Percentiles rank a stretch among this genome's conserved stretches.
phyloP scores from a whole-genome alignment of 2,113 vertebrate genomes.

The Bettongia penicillata region DNA sequence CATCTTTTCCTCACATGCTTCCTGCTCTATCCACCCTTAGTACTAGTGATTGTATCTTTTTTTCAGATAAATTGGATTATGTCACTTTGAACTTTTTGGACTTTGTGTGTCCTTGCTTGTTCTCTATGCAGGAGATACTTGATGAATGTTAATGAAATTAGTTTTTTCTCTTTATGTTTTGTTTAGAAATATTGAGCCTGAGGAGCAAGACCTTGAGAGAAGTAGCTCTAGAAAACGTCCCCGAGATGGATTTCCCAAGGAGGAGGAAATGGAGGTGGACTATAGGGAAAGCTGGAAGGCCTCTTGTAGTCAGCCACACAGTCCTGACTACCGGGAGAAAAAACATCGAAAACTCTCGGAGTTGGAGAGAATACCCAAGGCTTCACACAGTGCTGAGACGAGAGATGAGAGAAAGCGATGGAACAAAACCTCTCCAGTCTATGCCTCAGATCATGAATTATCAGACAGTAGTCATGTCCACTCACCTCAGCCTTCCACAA shows the following conservation, averaged over 20 bases:
- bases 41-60: background rate
- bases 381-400: slow-evolving; percentile 63
- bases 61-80: background rate
- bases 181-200: slow-evolving; percentile 82
- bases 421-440: slow-evolving; percentile 80
- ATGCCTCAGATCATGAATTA: slow-evolving; percentile 85
- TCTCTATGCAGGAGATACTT: background rate
- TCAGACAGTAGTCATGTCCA: slow-evolving; percentile 85
- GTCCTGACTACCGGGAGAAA: slow-evolving; percentile 81
- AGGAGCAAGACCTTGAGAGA: slow-evolving; percentile 83
- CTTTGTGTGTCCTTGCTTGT: background rate
- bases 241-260: slow-evolving; percentile 85
- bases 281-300: slow-evolving; percentile 86
- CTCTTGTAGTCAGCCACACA: slow-evolving; percentile 79
- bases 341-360: slow-evolving; percentile 80
- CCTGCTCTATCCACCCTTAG: background rate
- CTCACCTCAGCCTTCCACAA: slow-evolving; percentile 87
- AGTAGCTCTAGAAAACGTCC: slow-evolving; percentile 83
- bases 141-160: background rate
- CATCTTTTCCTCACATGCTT: background rate
- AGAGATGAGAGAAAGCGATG: slow-evolving; percentile 82
- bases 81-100: background rate
- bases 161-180: background rate
- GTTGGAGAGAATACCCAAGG: slow-evolving; percentile 79
- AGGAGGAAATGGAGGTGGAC: slow-evolving; percentile 83